Evolutionary conservation across 2,888 invertebrate genomes (phyloP).

Genomic region (Andrena trimmerana): DNA sequence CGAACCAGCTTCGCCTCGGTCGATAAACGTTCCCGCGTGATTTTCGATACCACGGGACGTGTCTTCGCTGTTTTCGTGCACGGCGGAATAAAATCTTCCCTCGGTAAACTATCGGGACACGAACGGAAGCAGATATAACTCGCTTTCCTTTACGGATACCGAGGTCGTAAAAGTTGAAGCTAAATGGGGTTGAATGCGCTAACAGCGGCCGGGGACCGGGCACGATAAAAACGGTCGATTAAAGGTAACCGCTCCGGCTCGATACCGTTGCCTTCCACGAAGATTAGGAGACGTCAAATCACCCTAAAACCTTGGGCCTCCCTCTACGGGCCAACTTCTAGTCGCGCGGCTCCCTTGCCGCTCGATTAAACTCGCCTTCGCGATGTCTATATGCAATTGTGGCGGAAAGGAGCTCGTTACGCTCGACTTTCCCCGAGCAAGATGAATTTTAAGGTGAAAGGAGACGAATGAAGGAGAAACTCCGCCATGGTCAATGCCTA

Average conservation of each 20-base stretch:
- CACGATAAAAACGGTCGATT: slow-evolving; percentile 18
- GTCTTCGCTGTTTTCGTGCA: background rate
- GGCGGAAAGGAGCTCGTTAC: too few species aligned
- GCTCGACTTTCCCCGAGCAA: background rate
- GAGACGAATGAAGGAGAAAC: background rate
- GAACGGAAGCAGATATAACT: background rate
- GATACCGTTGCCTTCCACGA: slow-evolving; percentile 6
- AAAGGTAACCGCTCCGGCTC: slow-evolving; percentile 2
- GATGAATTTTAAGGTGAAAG: background rate
- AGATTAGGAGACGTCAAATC: background rate
- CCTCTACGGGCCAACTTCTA: background rate
- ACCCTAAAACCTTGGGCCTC: background rate
- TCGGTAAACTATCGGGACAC: slow-evolving; percentile 10
- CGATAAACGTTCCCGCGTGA: slow-evolving; percentile 1
- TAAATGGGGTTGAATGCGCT: slow-evolving; percentile 19
- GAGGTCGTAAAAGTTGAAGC: slow-evolving; percentile 15
- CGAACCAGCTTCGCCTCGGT: background rate
- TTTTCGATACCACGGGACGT: background rate
- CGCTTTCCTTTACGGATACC: slow-evolving; percentile 14
- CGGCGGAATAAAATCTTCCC: slow-evolving; percentile 5
- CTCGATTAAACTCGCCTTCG: background rate
- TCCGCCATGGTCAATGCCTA: background rate
- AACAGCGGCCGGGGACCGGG: slow-evolving; percentile 5
- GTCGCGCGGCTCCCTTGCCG: background rate
- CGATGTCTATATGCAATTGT: background rate